Base-by-base conservation (phyloP, 2,113 vertebrate species). In the Melozone crissalis region DNA sequence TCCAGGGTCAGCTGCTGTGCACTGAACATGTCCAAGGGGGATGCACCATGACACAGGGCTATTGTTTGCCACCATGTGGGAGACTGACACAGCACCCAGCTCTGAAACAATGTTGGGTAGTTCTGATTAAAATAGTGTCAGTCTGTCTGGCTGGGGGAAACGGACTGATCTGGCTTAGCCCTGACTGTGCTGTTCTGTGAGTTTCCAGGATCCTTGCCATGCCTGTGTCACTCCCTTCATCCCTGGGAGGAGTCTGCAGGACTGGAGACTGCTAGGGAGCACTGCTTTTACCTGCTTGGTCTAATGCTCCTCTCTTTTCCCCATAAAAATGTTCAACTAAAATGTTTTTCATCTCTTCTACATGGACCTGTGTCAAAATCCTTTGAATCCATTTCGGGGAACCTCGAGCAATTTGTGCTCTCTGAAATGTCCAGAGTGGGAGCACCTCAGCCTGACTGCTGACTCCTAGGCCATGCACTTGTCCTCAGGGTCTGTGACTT, bases 91-190 rank as follows among this genome's bases (percentile, higher is more conserved):
- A 76, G 49, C 52, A 46, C 23, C 19, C 12, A 11, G 37, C 84
- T 82, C 58, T 71, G 87, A 67, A 79, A 77, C 46, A 71, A 8
- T n/a, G 61, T 65, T 27, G 67, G 41, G 39, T 24, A 26, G 37
- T 35, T 83, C 46, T 73, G 39, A 41, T 46, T 58, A 21, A 76
- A 76, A 27, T 2, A 35, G 27, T 4, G 41, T 21, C 46, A 27
- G 24, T 63, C 41, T 82, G 19, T 54, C 24, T 39, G 66, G 22
- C 37, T 71, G 73, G 18, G 55, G 43, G 46, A 28, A 76, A 54
- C 0, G 0, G 74, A 5, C 37, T 0, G 1, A 47, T 68, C 54
- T 54, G 59, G 26, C 16, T 80, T 26, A n/a, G 59, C 59, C 55
- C 59, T 90, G 71, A 12, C 26, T 2, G 1, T 26, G 58, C 37